Evolutionary conservation across 2,113 vertebrate species (phyloP).

Genomic region (Tautogolabrus adspersus): DNA sequence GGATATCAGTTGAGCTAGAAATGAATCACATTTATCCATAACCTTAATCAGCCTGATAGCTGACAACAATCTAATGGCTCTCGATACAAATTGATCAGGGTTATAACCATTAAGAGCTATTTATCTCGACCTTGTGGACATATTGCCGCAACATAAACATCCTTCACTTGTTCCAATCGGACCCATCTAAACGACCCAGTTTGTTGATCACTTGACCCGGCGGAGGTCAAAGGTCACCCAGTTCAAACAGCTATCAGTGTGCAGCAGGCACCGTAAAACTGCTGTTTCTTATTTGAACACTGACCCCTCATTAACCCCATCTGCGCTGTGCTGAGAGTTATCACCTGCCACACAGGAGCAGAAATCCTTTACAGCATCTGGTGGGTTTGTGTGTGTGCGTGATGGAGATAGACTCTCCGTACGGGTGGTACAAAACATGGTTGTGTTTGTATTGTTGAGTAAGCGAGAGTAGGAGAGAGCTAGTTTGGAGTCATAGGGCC

Average conservation of each 20-base stretch:
- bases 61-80: conserved; percentile 74
- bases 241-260: conserved; percentile 80
- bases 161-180: conserved; percentile 72
- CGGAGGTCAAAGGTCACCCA: conserved; percentile 74
- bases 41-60: conserved; percentile 63
- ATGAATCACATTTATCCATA: conserved; percentile 57
- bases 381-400: conserved; percentile 46
- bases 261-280: conserved; percentile 66
- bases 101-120: conserved; percentile 76
- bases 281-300: conserved; percentile 77
- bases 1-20: conserved; percentile 60
- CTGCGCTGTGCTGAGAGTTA: conserved; percentile 63
- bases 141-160: conserved; percentile 59
- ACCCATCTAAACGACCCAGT: conserved; percentile 69
- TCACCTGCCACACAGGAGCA: conserved; percentile 59
- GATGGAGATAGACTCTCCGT: conserved; percentile 30
- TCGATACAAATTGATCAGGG: conserved; percentile 73
- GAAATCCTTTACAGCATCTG: conserved; percentile 73
- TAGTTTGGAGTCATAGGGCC: neutral
- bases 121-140: conserved; percentile 57
- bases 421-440: conserved; percentile 7
- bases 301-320: conserved; percentile 85
- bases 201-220: conserved; percentile 76
- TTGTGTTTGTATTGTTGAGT: neutral
- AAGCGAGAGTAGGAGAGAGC: conserved; percentile 7